A percentile compares a stretch with the other conserved stretches of the same genome.
Conservation (phyloP, 2,113 vertebrate species). For the Corythornis vintsioides region DNA sequence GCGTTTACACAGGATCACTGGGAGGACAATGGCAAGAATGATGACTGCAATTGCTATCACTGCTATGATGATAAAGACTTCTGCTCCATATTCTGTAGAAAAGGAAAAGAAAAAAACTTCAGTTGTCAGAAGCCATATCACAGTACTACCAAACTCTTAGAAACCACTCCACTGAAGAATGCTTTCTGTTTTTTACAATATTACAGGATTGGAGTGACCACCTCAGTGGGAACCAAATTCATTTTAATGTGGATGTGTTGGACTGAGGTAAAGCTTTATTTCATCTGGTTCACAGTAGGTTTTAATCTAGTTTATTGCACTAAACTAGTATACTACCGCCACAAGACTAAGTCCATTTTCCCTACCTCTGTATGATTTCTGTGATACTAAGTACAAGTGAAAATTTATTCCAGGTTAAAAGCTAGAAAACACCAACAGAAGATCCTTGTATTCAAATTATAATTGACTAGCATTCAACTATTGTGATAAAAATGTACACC, state of each 20-base stretch:
- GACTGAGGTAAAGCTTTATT: neutral
- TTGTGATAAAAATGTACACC: neutral
- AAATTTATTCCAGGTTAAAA: neutral
- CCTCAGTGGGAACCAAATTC: neutral
- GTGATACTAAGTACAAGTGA: neutral
- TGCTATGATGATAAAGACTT: constrained; percentile 72
- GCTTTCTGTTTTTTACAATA: neutral
- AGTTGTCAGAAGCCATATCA: neutral
- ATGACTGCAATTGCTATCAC: constrained; percentile 71
- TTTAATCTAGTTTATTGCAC: neutral
- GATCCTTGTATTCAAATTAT: neutral
- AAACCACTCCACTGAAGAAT: neutral
- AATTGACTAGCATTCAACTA: neutral
- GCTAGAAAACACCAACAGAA: neutral
- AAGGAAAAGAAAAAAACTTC: neutral
- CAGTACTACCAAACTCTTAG: neutral
- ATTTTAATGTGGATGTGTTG: neutral
- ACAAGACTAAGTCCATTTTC: neutral
- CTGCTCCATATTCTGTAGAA: constrained; percentile 73
- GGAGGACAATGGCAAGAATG: constrained; percentile 54
- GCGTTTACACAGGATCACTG: constrained; percentile 76
- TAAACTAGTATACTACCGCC: neutral
- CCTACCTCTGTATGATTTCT: neutral
- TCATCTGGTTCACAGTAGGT: neutral
- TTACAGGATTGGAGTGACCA: neutral